phyloP scores from a whole-genome alignment of 2,888 invertebrate genomes.

The Clepsis dumicolana region DNA sequence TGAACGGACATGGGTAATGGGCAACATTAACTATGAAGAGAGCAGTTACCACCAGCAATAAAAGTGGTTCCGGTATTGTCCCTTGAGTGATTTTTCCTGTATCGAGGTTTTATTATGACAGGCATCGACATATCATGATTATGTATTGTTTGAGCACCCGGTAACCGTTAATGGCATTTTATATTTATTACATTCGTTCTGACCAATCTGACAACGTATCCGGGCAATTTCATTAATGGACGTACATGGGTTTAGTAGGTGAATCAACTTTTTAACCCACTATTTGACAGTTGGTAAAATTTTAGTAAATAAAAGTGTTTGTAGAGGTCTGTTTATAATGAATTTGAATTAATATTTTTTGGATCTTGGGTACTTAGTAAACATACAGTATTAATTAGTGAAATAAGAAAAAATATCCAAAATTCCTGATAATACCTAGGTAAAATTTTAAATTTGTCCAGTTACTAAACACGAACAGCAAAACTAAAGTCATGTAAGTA shows the following conservation, averaged over 20 bases:
- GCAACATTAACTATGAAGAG: background rate
- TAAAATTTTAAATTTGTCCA: background rate
- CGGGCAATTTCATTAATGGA: slow-evolving; percentile 13
- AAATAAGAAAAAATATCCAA: no score
- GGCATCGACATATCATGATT: slow-evolving; percentile 13
- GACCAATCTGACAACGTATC: background rate
- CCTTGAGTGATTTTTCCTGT: slow-evolving; percentile 15
- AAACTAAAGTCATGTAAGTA: no score
- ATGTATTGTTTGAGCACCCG: slow-evolving; percentile 9
- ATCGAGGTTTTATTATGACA: slow-evolving; percentile 15
- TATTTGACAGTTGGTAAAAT: background rate
- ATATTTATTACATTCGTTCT: slow-evolving; percentile 12
- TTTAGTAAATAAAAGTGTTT: background rate
- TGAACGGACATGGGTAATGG: background rate
- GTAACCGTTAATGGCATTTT: slow-evolving; percentile 6
- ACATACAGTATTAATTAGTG: no score
- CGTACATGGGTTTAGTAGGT: background rate
- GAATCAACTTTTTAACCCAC: background rate
- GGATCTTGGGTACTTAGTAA: no score
- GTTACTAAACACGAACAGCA: no score
- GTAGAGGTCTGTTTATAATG: no score
- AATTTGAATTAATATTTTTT: no score
- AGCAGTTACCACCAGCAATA: slow-evolving; percentile 3
- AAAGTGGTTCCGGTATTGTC: background rate
- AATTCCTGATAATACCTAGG: no score